Conservation (phyloP, 2,113 vertebrate species). For the Indri indri region DNA sequence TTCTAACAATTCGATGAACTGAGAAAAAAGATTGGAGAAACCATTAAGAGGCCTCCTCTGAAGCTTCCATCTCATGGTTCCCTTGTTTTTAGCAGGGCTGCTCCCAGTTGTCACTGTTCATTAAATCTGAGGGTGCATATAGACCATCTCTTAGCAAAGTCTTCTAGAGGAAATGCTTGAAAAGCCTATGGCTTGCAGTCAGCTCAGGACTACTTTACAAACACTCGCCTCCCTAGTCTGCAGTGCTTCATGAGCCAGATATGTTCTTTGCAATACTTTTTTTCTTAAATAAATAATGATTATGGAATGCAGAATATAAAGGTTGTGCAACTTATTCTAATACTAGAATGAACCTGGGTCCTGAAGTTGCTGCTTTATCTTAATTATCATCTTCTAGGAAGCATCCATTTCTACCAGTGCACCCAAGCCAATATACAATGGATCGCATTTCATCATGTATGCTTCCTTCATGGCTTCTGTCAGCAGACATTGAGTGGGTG, state of each 20-base stretch:
- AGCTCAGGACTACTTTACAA: background rate
- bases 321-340: conserved; percentile 60
- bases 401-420: background rate
- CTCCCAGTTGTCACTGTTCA: background rate
- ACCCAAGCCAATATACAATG: background rate
- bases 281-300: conserved; percentile 39
- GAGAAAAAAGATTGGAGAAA: background rate
- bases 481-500: background rate
- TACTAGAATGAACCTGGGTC: conserved; percentile 32
- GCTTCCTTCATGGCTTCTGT: background rate
- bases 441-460: background rate
- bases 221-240: background rate
- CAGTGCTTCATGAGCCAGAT: conserved; percentile 43
- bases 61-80: background rate
- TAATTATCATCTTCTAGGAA: conserved; percentile 39
- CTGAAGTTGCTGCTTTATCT: conserved; percentile 46
- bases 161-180: conserved; percentile 57
- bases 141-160: conserved; percentile 32
- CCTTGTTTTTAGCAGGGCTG: background rate
- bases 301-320: conserved; percentile 41
- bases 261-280: background rate
- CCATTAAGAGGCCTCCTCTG: background rate
- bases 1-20: background rate
- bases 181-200: background rate
- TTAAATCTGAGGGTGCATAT: background rate